phyloP scores from a whole-genome alignment of 2,113 vertebrate species.

The Gopherus evgoodei region DNA sequence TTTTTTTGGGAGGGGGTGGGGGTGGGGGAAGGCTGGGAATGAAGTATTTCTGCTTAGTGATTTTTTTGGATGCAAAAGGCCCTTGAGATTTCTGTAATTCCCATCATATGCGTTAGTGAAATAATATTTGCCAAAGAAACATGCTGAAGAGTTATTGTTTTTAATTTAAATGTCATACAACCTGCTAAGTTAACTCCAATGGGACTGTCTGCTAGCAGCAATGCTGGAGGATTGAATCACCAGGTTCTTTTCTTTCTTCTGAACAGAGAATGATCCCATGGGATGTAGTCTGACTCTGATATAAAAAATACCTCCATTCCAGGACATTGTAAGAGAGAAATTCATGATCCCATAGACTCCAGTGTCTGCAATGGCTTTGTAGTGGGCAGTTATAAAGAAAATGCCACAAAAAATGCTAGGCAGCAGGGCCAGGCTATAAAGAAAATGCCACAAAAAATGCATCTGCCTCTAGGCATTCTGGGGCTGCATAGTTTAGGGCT shows the following conservation, averaged over 20 bases:
- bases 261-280: not conserved
- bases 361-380: not conserved
- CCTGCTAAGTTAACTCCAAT: accelerated
- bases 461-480: not conserved
- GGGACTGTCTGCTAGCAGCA: not conserved
- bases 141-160: not conserved
- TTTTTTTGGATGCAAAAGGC: not conserved
- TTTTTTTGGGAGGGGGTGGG: too few relatives aligned
- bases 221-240: not conserved
- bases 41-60: accelerated
- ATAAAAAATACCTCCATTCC: not conserved
- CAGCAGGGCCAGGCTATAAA: too few relatives aligned
- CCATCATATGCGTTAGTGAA: not conserved
- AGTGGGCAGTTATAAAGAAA: accelerated
- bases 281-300: accelerated
- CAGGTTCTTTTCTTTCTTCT: not conserved
- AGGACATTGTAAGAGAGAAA: not conserved
- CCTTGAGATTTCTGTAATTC: not conserved
- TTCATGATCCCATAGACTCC: not conserved
- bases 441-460: not conserved
- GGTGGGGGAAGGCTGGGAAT: accelerated
- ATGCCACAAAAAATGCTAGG: not conserved
- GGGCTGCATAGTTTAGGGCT: accelerated
- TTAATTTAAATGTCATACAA: not conserved
- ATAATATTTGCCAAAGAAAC: accelerated